Percentiles rank a stretch among this genome's conserved stretches.
Evolutionary conservation across 2,888 invertebrate species (phyloP).

Genomic region (Ochropleura plecta): DNA sequence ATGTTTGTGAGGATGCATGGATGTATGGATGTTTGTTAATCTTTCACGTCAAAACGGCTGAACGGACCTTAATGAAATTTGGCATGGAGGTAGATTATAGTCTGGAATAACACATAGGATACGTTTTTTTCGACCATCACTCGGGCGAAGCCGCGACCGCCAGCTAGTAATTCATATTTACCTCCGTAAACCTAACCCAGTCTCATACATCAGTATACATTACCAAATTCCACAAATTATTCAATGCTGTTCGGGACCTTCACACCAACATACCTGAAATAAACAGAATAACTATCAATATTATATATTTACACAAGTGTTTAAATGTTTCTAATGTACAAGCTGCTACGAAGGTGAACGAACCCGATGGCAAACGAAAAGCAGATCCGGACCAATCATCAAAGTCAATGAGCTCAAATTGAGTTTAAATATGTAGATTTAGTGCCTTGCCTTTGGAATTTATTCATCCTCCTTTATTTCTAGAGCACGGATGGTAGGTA

Average conservation of each 20-base stretch:
- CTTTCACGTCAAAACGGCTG: too few species aligned
- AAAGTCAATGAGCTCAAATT: constrained; percentile 58
- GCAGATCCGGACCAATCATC: constrained; percentile 70
- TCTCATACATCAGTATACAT: constrained; percentile 13
- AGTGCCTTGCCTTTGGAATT: constrained; percentile 39
- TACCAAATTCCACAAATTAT: constrained; percentile 44
- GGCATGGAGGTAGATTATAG: too few species aligned
- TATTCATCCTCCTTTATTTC: constrained; percentile 41
- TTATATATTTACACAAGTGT: constrained; percentile 60
- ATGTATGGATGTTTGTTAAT: too few species aligned
- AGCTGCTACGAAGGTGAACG: constrained; percentile 69
- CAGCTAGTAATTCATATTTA: neutral
- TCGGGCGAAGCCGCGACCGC: too few species aligned
- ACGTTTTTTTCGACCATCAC: too few species aligned
- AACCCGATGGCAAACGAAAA: constrained; percentile 75
- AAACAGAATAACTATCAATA: constrained; percentile 58
- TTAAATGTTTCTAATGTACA: constrained; percentile 47
- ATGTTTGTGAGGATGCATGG: too few species aligned
- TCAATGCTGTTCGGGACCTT: constrained; percentile 21
- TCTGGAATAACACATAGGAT: too few species aligned
- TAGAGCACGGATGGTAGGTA: constrained; percentile 8
- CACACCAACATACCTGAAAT: constrained; percentile 63
- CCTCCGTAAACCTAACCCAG: too few species aligned
- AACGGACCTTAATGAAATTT: too few species aligned
- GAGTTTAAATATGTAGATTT: constrained; percentile 62